Evolutionary conservation across 2,113 vertebrate genomes (phyloP), one percentile per base, ranked within the genome.

Genomic region (Arenaria interpres): DNA sequence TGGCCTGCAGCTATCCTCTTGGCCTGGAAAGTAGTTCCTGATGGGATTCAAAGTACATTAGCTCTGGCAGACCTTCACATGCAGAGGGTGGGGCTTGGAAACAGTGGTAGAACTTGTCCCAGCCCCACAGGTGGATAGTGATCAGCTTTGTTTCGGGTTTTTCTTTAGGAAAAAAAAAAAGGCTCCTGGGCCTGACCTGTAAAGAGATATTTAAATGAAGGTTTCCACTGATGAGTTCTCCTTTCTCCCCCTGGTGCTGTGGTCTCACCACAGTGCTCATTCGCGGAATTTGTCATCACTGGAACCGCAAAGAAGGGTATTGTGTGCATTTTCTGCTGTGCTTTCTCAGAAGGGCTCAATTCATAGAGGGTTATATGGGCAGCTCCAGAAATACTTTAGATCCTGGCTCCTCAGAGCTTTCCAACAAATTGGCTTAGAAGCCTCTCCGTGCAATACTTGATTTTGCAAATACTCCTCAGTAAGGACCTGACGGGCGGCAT

Each of bases 401-500:
- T 94, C 27, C 60, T 37, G 72, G 20, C 50, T 92, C 14, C 60
- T 89, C 9, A 4, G 56, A 89, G 56, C 69, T 89, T 86, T 92
- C 60, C 69, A 80, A 24, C 69, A 75, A 84, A 64, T 7, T 64
- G 87, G 43, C 62, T 91, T 43, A 63, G 59, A 84, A 92, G 41
- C 35, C 51, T 89, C 60, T 92, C 79, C 32, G 10, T 59, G 76
- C 46, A 39, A 5, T 86, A 5, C 30, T 64, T 68, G 59, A 13
- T 17, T 8, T 59, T 78, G 51, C 46, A 39, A 64, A 57, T 86
- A 12, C 19, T 82, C 30, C 89, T 89, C 2, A 3, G 77, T 85
- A 81, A 60, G 69, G 95, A 96, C 93, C 80, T 89, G 96, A 96
- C 0, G 6, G 24, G 89, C 9, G 0, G 77, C 95, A 95, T 96